Conservation (phyloP, 2,113 vertebrate genomes). For the Nothobranchius kuhntae region DNA sequence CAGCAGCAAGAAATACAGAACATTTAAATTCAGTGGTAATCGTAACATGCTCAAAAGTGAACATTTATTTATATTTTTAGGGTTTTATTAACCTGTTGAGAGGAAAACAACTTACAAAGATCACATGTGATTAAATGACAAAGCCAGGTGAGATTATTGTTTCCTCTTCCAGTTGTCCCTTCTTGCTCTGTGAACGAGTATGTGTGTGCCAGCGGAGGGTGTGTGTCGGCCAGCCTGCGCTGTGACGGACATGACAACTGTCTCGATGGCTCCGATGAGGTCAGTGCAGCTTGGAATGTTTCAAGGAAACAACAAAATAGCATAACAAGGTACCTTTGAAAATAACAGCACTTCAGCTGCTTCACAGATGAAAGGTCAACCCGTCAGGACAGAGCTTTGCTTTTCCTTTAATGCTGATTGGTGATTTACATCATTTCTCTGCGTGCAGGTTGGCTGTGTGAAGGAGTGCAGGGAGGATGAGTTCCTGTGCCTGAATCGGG, state of each 20-base stretch:
- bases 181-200: slow-evolving; percentile 95
- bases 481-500: slow-evolving; percentile 92
- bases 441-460: slow-evolving; percentile 88
- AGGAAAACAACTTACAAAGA: too few relatives aligned
- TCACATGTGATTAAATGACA: too few relatives aligned
- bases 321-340: neutral
- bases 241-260: slow-evolving; percentile 95
- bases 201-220: slow-evolving; percentile 89
- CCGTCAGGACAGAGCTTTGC: slow-evolving; percentile 1
- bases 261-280: slow-evolving; percentile 95
- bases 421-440: slow-evolving; percentile 27
- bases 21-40: too few relatives aligned
- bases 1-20: neutral
- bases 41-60: too few relatives aligned
- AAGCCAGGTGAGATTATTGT: neutral
- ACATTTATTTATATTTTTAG: too few relatives aligned
- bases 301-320: neutral
- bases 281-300: slow-evolving; percentile 64
- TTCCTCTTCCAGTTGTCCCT: slow-evolving; percentile 80
- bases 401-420: slow-evolving; percentile 6
- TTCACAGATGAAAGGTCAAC: neutral
- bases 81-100: too few relatives aligned
- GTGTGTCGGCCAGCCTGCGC: slow-evolving; percentile 88
- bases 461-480: slow-evolving; percentile 93
- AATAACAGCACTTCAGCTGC: neutral